phyloP scores from a whole-genome alignment of 1,140 invertebrate genomes.

The Drosophila ercepeae region DNA sequence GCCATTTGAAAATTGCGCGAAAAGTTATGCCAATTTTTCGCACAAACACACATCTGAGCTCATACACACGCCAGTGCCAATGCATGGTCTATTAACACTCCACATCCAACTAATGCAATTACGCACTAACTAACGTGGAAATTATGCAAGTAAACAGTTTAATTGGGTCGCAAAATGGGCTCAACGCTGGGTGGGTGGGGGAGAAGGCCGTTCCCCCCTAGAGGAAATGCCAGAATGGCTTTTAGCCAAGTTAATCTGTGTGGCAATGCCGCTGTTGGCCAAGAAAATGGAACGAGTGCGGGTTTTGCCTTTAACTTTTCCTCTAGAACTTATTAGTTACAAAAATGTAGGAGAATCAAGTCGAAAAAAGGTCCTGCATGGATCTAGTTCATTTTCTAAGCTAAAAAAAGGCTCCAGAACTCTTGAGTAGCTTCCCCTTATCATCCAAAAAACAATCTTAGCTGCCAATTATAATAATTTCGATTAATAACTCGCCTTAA shows the following conservation, averaged over 20 bases:
- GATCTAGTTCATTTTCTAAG: no score
- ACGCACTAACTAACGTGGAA: slow-evolving; percentile 70
- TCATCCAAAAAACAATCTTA: neutral
- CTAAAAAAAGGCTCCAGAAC: no score
- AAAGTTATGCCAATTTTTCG: slow-evolving; percentile 60
- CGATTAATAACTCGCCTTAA: neutral
- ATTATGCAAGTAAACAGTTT: slow-evolving; percentile 81
- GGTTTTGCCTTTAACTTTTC: slow-evolving; percentile 5
- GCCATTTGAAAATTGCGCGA: slow-evolving; percentile 69
- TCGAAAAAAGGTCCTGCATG: no score
- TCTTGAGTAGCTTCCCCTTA: no score
- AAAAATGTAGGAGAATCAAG: no score
- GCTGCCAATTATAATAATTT: neutral
- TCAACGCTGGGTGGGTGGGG: slow-evolving; percentile 4
- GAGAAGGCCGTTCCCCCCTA: neutral
- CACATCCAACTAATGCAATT: slow-evolving; percentile 62
- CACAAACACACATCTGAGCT: slow-evolving; percentile 23
- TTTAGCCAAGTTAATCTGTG: slow-evolving; percentile 31
- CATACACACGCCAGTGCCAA: slow-evolving; percentile 5
- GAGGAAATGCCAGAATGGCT: slow-evolving; percentile 22
- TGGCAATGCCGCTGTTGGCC: slow-evolving; percentile 2
- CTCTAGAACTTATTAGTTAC: neutral
- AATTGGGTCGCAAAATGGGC: slow-evolving; percentile 64
- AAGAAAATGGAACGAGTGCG: slow-evolving; percentile 27
- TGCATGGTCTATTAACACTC: slow-evolving; percentile 40